Evolutionary conservation across 2,888 invertebrate species (phyloP).

Genomic region (Xestobium rufovillosum): DNA sequence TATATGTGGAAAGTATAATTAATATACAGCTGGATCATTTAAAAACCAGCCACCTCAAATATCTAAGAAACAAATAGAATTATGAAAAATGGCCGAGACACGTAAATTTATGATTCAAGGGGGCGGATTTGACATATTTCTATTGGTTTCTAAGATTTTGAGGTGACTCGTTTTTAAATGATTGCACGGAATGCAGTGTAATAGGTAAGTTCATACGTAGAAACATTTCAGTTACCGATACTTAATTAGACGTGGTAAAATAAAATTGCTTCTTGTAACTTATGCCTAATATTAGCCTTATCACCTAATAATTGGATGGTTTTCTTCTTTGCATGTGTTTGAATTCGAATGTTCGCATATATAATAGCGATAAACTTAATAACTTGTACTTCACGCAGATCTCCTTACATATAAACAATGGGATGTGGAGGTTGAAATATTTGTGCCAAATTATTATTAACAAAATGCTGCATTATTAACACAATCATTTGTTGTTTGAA

Average conservation of each 20-base stretch:
- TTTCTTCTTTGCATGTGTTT: constrained; percentile 16
- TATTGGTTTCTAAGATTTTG: too few relatives aligned
- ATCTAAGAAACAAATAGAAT: too few relatives aligned
- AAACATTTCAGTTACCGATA: constrained; percentile 12
- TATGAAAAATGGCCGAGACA: too few relatives aligned
- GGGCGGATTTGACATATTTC: constrained; percentile 15
- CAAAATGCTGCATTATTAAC: constrained; percentile 9
- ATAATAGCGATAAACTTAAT: too few relatives aligned
- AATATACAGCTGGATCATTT: too few relatives aligned
- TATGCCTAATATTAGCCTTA: constrained; percentile 12
- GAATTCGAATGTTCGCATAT: constrained; percentile 14
- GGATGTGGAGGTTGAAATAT: constrained; percentile 16
- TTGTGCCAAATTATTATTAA: constrained; percentile 12
- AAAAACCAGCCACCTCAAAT: too few relatives aligned
- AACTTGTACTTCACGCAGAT: constrained; percentile 15
- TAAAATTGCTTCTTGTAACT: constrained; percentile 14
- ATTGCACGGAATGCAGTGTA: constrained; percentile 12
- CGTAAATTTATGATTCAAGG: too few relatives aligned
- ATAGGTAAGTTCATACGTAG: too few relatives aligned
- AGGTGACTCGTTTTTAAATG: too few relatives aligned
- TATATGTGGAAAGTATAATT: too few relatives aligned
- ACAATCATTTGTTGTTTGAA: constrained; percentile 7
- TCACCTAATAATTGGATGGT: constrained; percentile 13
- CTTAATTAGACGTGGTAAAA: constrained; percentile 14
- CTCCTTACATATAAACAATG: constrained; percentile 13